Conservation (phyloP, 2,888 invertebrate species). For the Teinopalpus imperialis region DNA sequence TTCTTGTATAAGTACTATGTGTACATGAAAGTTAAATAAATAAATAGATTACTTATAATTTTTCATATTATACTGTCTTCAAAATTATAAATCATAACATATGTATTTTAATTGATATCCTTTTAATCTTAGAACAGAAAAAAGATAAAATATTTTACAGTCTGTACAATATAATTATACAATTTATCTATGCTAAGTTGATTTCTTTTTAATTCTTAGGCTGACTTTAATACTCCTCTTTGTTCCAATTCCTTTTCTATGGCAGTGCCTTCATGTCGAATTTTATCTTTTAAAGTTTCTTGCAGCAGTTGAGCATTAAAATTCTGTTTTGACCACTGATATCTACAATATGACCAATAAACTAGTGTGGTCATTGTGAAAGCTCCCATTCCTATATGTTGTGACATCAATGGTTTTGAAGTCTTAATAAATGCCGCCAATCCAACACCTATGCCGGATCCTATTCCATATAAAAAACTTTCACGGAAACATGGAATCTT, state of each 20-base stretch:
- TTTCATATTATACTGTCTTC: too few species aligned
- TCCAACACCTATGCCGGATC: conserved; percentile 86
- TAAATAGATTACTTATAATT: too few species aligned
- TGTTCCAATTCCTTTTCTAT: conserved; percentile 72
- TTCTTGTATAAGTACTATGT: too few species aligned
- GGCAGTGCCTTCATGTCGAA: conserved; percentile 84
- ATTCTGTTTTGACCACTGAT: conserved; percentile 84
- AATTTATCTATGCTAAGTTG: background rate
- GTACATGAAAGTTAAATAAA: too few species aligned
- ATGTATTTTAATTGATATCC: too few species aligned
- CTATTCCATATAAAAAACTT: conserved; percentile 88
- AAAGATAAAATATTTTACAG: background rate
- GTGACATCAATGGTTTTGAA: conserved; percentile 84
- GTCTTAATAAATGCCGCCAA: conserved; percentile 87
- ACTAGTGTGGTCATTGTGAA: conserved; percentile 84
- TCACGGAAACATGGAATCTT: conserved; percentile 91
- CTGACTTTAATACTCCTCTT: conserved; percentile 66
- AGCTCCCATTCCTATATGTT: conserved; percentile 85
- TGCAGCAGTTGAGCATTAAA: conserved; percentile 85
- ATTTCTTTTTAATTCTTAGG: conserved; percentile 21
- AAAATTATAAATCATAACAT: too few species aligned
- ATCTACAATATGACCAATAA: conserved; percentile 88
- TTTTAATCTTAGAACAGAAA: too few species aligned
- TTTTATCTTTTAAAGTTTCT: conserved; percentile 82
- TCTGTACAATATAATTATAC: background rate